Evolutionary conservation across 2,888 invertebrate genomes (phyloP).

Genomic region (Palloptera scutellata): DNA sequence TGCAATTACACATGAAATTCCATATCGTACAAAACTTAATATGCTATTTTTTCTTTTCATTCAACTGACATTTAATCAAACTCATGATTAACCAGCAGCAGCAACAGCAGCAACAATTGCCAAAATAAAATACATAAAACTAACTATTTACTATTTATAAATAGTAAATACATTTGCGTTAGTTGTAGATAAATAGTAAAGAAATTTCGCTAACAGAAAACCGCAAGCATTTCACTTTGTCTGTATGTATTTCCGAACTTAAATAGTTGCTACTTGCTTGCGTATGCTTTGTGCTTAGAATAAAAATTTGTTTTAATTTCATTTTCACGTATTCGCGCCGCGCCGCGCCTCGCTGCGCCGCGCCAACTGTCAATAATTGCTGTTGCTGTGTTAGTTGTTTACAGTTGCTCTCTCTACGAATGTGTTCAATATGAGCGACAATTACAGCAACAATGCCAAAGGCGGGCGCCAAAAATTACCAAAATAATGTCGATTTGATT

Average conservation of each 20-base stretch:
- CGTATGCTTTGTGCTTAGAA: constrained; percentile 40
- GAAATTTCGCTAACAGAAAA: constrained; percentile 19
- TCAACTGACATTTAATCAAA: background rate
- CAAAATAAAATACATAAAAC: constrained; percentile 19
- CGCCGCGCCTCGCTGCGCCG: background rate
- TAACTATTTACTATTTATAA: too few relatives aligned
- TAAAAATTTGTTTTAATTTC: constrained; percentile 40
- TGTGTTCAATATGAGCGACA: too few relatives aligned
- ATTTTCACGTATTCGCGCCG: constrained; percentile 28
- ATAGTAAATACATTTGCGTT: constrained; percentile 6
- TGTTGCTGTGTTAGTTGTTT: background rate
- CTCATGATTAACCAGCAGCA: background rate
- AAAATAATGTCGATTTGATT: too few relatives aligned
- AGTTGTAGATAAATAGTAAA: constrained; percentile 19
- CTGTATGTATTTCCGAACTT: background rate
- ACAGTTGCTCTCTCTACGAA: too few relatives aligned
- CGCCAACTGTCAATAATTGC: constrained; percentile 32
- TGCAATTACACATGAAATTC: background rate
- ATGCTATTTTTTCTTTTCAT: background rate
- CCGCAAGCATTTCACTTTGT: constrained; percentile 30
- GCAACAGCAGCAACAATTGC: background rate
- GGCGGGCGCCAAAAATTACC: too few relatives aligned
- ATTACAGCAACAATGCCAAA: too few relatives aligned
- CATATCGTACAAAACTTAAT: background rate
- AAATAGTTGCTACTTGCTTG: background rate